phyloP scores from a whole-genome alignment of 2,888 invertebrate species.

The Siphlonurus alternatus region DNA sequence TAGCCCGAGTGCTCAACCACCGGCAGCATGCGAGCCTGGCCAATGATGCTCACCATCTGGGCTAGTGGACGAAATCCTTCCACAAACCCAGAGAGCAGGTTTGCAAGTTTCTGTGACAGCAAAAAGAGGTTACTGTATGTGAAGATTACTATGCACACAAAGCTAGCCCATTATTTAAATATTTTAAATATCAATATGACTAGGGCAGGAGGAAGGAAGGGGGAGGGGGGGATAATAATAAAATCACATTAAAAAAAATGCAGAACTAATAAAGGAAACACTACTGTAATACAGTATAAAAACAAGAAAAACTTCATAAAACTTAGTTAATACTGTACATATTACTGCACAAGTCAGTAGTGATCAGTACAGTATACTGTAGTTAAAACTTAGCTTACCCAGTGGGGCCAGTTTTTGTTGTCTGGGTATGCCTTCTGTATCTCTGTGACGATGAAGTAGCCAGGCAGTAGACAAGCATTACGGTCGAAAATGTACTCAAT shows the following conservation, averaged over 20 bases:
- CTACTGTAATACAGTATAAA: no score
- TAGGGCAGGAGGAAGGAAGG: background rate
- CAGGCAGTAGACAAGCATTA: constrained; percentile 79
- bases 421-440: constrained; percentile 77
- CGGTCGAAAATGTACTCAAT: constrained; percentile 83
- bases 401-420: constrained; percentile 72
- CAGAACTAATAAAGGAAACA: no score
- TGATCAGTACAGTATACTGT: no score
- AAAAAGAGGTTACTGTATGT: constrained; percentile 10
- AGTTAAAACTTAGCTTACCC: no score
- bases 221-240: no score
- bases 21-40: constrained; percentile 79
- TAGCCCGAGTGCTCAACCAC: constrained; percentile 88
- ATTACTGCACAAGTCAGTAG: no score
- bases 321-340: no score
- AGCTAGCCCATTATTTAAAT: background rate
- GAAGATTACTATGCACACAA: background rate
- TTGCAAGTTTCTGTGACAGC: constrained; percentile 56
- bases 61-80: constrained; percentile 87
- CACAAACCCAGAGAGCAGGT: constrained; percentile 70
- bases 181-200: constrained; percentile 2
- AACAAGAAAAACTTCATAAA: no score
- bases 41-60: constrained; percentile 89
- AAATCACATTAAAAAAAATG: no score
- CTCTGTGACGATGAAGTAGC: constrained; percentile 90